These are phyloP conservation scores for Alloscopus bannaensis DNA, from an alignment of 2,888 invertebrate species.

Conservation along the genomic window DNA sequence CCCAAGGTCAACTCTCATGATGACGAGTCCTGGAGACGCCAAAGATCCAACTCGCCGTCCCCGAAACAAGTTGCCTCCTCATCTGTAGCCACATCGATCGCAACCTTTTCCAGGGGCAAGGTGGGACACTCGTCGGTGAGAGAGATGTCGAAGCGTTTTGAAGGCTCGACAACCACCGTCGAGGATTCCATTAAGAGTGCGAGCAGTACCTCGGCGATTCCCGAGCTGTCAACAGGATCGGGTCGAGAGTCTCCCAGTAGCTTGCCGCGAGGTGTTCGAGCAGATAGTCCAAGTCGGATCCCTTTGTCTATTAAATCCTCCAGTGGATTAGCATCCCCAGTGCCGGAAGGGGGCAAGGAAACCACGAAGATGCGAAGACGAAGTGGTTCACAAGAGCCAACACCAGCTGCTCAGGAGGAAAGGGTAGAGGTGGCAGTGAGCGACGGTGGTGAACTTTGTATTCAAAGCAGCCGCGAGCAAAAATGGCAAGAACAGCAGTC, in stretches of 20 bases:
- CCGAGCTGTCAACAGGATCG: constrained; percentile 1
- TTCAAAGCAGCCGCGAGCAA: constrained; percentile 30
- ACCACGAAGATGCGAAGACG: too few relatives aligned
- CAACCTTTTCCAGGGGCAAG: constrained; percentile 69
- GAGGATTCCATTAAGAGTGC: constrained; percentile 28
- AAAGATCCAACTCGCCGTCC: constrained; percentile 50
- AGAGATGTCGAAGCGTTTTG: constrained; percentile 72
- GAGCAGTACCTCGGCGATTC: constrained; percentile 42
- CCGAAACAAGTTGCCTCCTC: constrained; percentile 36
- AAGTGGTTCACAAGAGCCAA: too few relatives aligned
- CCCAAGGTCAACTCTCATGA: constrained; percentile 31
- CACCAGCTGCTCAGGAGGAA: too few relatives aligned
- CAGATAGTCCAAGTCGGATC: constrained; percentile 60
- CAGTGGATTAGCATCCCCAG: constrained; percentile 13
- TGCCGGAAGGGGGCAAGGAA: constrained; percentile 6
- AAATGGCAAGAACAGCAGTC: constrained; percentile 27
- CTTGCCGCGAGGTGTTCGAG: constrained; percentile 32
- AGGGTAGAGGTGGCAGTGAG: too few relatives aligned
- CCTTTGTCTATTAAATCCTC: constrained; percentile 58
- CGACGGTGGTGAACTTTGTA: constrained; percentile 26
- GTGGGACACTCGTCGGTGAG: constrained; percentile 71
- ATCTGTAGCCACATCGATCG: constrained; percentile 38
- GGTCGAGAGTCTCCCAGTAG: constrained; percentile 26
- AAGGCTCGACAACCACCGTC: constrained; percentile 30
- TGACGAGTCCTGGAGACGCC: constrained; percentile 63